Evolutionary conservation across 2,888 invertebrate genomes (phyloP).

Genomic region (Synergus itoensis): DNA sequence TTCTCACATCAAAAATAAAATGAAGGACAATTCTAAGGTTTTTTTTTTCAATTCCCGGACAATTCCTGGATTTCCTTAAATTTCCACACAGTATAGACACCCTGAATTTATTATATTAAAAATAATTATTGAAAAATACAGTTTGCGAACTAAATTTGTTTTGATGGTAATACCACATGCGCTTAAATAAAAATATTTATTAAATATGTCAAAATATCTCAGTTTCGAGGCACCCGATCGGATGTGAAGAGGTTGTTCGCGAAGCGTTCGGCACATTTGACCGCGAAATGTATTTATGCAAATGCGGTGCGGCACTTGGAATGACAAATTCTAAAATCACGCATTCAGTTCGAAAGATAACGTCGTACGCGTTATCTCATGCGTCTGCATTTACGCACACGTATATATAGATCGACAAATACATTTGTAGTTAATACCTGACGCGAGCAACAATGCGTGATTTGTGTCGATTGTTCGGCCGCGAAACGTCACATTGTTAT

Average conservation of each 20-base stretch:
- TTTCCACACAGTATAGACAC: too few species aligned
- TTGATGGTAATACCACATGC: too few species aligned
- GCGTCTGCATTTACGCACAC: slow-evolving; percentile 27
- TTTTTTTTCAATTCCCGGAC: too few species aligned
- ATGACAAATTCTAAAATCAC: slow-evolving; percentile 54
- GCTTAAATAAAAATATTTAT: too few species aligned
- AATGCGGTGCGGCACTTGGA: slow-evolving; percentile 50
- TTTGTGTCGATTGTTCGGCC: slow-evolving; percentile 66
- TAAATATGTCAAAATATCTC: not conserved
- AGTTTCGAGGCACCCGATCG: not conserved
- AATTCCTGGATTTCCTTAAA: too few species aligned
- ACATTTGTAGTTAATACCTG: slow-evolving; percentile 28
- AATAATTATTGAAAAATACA: too few species aligned
- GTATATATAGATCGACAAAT: slow-evolving; percentile 22
- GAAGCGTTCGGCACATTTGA: not conserved
- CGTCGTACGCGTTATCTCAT: slow-evolving; percentile 41
- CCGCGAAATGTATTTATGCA: slow-evolving; percentile 31
- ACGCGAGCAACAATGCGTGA: slow-evolving; percentile 54
- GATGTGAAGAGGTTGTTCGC: not conserved
- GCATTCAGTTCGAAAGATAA: slow-evolving; percentile 36
- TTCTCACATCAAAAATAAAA: too few species aligned
- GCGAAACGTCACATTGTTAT: slow-evolving; percentile 54
- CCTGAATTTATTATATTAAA: too few species aligned
- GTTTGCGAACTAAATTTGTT: too few species aligned
- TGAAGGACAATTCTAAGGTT: too few species aligned